These are phyloP conservation scores for Illadopsis cleaveri DNA, from an alignment of 2,113 vertebrate species.

Conservation along the genomic window DNA sequence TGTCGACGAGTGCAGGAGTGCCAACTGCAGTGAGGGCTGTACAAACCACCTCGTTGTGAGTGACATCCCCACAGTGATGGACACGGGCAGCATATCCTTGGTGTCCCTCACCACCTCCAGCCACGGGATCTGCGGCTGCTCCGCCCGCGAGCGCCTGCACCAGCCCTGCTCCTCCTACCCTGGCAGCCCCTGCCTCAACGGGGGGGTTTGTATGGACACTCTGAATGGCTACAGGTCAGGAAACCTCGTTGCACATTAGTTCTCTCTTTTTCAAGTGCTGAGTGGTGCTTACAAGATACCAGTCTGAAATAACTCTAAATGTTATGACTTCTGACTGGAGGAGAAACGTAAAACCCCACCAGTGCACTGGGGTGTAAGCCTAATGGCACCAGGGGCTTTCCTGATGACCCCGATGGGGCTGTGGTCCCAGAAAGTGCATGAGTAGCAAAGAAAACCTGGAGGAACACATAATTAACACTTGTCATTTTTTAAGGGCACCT, in stretches of 20 bases:
- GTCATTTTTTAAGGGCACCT: background rate
- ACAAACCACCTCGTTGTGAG: slow-evolving; percentile 64
- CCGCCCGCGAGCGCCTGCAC: slow-evolving; percentile 73
- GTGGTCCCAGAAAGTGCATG: background rate
- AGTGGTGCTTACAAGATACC: background rate
- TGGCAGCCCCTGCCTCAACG: slow-evolving; percentile 83
- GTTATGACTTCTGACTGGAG: background rate
- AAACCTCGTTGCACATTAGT: background rate
- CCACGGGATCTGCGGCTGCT: slow-evolving; percentile 71
- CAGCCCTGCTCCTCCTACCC: slow-evolving; percentile 80
- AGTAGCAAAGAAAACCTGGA: background rate
- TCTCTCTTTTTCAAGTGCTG: rapidly evolving
- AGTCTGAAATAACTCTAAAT: background rate
- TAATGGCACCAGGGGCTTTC: background rate
- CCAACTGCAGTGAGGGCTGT: slow-evolving; percentile 74
- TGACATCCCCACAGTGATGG: slow-evolving; percentile 75
- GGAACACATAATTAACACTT: background rate
- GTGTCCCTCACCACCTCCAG: slow-evolving; percentile 76
- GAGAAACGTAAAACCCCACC: background rate
- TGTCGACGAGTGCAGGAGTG: slow-evolving; percentile 79
- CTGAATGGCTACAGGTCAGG: slow-evolving; percentile 85
- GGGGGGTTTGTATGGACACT: slow-evolving; percentile 81
- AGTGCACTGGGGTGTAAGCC: background rate
- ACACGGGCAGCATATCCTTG: slow-evolving; percentile 77
- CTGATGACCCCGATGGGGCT: background rate